These are phyloP conservation scores for Kryptopterus vitreolus DNA, from an alignment of 2,797 vertebrate genomes.

Conservation along the genomic window DNA sequence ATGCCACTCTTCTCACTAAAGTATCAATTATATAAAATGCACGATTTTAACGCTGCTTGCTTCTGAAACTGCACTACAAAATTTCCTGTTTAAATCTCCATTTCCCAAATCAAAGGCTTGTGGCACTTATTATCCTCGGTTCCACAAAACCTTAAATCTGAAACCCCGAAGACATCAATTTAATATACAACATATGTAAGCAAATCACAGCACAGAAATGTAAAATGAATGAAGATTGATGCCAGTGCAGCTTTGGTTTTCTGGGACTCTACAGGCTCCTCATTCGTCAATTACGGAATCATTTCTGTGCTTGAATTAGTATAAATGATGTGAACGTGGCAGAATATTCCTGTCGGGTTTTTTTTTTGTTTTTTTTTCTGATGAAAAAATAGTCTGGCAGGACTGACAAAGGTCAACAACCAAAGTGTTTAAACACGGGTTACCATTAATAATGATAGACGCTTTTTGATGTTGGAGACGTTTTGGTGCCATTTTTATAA, in stretches of 20 bases:
- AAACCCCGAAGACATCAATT: constrained; percentile 12
- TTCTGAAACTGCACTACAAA: constrained; percentile 28
- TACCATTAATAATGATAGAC: constrained; percentile 64
- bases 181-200: constrained; percentile 24
- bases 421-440: constrained; percentile 48
- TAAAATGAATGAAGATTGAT: constrained; percentile 27
- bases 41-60: background rate
- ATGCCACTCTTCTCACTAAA: constrained; percentile 18
- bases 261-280: background rate
- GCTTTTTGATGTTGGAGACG: constrained; percentile 72
- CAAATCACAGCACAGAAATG: constrained; percentile 20
- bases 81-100: constrained; percentile 46
- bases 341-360: constrained; percentile 8
- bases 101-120: constrained; percentile 37
- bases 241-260: background rate
- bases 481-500: constrained; percentile 74
- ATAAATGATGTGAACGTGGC: constrained; percentile 9
- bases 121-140: constrained; percentile 39
- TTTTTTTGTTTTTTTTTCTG: constrained; percentile 27
- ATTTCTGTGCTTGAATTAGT: constrained; percentile 14
- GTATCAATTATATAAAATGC: constrained; percentile 34
- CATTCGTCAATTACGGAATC: constrained; percentile 15
- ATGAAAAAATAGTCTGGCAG: constrained; percentile 45
- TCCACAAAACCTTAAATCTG: constrained; percentile 32
- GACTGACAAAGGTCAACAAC: constrained; percentile 65